Conservation (phyloP, 1,140 invertebrate genomes). For the Bombus turneri region DNA sequence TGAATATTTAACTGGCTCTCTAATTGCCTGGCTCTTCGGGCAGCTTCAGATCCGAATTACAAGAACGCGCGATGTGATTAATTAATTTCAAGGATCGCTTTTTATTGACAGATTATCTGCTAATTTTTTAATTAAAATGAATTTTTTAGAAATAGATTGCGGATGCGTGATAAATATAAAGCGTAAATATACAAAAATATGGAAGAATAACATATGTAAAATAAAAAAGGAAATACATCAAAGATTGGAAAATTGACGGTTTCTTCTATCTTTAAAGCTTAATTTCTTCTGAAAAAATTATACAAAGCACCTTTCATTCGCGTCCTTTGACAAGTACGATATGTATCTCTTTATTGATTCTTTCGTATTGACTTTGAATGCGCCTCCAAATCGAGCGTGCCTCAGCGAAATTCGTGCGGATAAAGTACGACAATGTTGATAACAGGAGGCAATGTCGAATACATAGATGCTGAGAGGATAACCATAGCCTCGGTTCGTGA, state of each 20-base stretch:
- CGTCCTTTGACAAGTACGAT: too few relatives aligned
- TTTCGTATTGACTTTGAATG: too few relatives aligned
- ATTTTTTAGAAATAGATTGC: too few relatives aligned
- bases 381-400: neutral
- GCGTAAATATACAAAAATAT: too few relatives aligned
- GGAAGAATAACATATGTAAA: too few relatives aligned
- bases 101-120: neutral
- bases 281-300: too few relatives aligned
- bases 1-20: slow-evolving; percentile 17
- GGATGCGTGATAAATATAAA: too few relatives aligned
- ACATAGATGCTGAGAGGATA: slow-evolving; percentile 23
- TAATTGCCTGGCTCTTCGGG: neutral
- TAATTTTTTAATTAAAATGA: neutral
- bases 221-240: too few relatives aligned
- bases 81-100: neutral
- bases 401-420: neutral
- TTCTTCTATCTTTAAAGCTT: too few relatives aligned
- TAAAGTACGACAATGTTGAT: slow-evolving; percentile 21
- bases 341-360: too few relatives aligned
- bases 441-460: slow-evolving; percentile 1
- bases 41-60: neutral
- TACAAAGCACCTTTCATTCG: too few relatives aligned
- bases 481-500: slow-evolving; percentile 1
- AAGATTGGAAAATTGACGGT: too few relatives aligned
- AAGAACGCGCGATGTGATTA: neutral